Evolutionary conservation across 2,113 vertebrate species (phyloP).

Genomic region (Pheucticus melanocephalus): DNA sequence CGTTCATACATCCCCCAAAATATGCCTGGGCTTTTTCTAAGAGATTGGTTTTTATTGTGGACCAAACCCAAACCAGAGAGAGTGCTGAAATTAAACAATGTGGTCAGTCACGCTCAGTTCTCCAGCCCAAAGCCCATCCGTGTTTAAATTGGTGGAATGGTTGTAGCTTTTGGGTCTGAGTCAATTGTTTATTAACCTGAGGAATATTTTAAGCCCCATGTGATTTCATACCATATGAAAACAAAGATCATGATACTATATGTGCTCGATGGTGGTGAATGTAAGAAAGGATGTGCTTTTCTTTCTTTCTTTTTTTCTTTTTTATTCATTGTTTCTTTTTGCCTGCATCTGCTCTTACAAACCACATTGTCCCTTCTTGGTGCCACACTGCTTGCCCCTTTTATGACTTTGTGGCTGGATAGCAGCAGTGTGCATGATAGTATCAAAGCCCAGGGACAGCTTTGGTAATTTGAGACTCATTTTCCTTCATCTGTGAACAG

Average conservation of each 20-base stretch:
- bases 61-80: not conserved
- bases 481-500: not conserved
- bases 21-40: not conserved
- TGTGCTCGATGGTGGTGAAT: not conserved
- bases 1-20: not conserved
- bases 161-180: not conserved
- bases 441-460: slow-evolving; percentile 19
- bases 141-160: not conserved
- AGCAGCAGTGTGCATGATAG: not conserved
- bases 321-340: not conserved
- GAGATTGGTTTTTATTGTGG: not conserved
- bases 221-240: not conserved
- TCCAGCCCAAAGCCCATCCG: not conserved
- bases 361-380: not conserved
- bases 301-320: not conserved
- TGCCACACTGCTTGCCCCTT: slow-evolving; percentile 40
- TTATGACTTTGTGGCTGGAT: slow-evolving; percentile 42
- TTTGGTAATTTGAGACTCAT: slow-evolving; percentile 10
- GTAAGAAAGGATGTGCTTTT: not conserved
- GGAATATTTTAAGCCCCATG: not conserved
- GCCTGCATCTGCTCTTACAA: not conserved
- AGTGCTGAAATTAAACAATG: not conserved
- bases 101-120: fast-evolving
- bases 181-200: not conserved
- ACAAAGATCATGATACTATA: not conserved